Evolutionary conservation across 2,888 invertebrate species (phyloP), one percentile per base, ranked within the genome.

Genomic region (Ochropleura leucogaster): DNA sequence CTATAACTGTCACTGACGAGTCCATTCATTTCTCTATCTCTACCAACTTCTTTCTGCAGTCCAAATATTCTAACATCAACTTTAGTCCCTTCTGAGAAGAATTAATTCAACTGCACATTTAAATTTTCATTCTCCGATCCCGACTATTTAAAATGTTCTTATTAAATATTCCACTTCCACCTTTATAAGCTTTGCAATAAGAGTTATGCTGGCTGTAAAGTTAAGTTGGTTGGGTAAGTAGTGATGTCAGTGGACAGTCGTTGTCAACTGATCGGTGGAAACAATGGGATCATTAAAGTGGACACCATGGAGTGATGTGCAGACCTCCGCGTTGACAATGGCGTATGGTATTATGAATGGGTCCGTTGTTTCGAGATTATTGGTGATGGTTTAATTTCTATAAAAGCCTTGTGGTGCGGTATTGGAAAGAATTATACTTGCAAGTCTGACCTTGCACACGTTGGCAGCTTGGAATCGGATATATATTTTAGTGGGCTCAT

Each of bases 231-330:
- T 72, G 83, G 78, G 83, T 89, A 81, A 88, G 87, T 85, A 90
- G 86, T 91, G 90, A 90, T 91, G 91, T 86, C 88, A 89, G 93
- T 94, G 95, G 94, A 94, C 95, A 94, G 92, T 91, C 91, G 93
- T 95, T 95, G 89, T 92, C 91, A 83, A 78, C 77, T 82, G 86
- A 87, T 87, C 86, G 77, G 90, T 85, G 92, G 87, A 95, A 94
- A 96, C 96, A 96, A 96, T 96, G 89, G 95, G 91, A 92, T 96
- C 95, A 93, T 96, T 96, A 95, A 93, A 93, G 92, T 93, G 94
- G 93, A 93, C 94, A 93, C 89, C 89, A 85, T 88, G 86, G 92
- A 93, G 91, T 95, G 95, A 96, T 92, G 93, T 84, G 85, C 85
- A 89, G 96, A 96, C 96, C 96, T 95, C 96, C 96, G 89, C 89